Evolutionary conservation across 2,888 invertebrate genomes (phyloP).

Genomic region (Diogma glabrata): DNA sequence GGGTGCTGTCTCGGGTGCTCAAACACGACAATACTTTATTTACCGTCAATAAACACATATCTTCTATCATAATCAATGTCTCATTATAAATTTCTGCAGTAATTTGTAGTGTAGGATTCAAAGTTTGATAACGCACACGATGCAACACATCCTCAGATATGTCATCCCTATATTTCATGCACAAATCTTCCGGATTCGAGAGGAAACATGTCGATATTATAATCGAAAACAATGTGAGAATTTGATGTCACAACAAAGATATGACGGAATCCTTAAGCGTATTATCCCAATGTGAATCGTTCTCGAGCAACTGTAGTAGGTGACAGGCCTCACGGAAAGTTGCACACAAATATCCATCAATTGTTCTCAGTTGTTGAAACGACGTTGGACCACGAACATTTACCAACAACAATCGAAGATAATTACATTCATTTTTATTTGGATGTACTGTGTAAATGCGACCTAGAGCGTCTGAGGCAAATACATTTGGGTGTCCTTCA

Average conservation of each 20-base stretch:
- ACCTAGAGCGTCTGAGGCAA: background rate
- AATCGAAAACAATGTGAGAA: slow-evolving; percentile 21
- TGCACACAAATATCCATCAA: background rate
- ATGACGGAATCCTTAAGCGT: too few relatives aligned
- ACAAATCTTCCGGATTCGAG: slow-evolving; percentile 22
- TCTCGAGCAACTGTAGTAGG: background rate
- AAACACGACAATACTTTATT: background rate
- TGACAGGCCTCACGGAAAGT: background rate
- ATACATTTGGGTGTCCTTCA: background rate
- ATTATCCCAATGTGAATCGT: background rate
- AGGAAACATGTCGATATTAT: slow-evolving; percentile 21
- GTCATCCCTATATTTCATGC: background rate
- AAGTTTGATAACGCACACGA: background rate
- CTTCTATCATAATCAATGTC: too few relatives aligned
- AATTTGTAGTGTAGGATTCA: background rate
- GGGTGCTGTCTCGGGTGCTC: background rate
- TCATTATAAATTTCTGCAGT: background rate
- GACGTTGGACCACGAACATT: too few relatives aligned
- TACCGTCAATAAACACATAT: background rate
- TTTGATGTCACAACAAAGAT: slow-evolving; percentile 20
- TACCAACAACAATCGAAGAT: background rate
- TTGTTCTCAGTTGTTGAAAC: too few relatives aligned
- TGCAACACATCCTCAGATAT: background rate
- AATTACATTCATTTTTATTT: background rate
- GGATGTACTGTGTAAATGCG: background rate